Evolutionary conservation across 1,140 invertebrate species (phyloP).

Genomic region (Hesperophylax magnus): DNA sequence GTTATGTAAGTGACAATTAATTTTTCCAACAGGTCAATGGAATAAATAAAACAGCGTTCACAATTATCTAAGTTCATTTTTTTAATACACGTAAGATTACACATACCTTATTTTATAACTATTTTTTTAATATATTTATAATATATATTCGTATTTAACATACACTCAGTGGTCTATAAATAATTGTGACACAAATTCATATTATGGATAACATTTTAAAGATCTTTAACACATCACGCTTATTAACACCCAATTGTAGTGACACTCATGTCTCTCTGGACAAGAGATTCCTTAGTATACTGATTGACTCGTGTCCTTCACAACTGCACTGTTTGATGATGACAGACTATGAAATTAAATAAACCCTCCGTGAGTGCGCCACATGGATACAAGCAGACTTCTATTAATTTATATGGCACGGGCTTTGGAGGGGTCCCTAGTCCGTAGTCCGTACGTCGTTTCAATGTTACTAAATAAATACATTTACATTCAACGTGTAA

Average conservation of each 20-base stretch:
- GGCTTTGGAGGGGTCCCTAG: background rate
- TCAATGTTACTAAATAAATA: too few species aligned
- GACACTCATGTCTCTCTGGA: slow-evolving; percentile 31
- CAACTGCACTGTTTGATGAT: slow-evolving; percentile 22
- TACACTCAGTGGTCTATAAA: slow-evolving; percentile 56
- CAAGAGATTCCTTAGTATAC: slow-evolving; percentile 26
- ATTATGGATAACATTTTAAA: slow-evolving; percentile 45
- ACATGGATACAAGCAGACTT: too few species aligned
- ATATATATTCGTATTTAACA: slow-evolving; percentile 53
- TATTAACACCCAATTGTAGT: slow-evolving; percentile 34
- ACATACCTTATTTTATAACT: slow-evolving; percentile 56
- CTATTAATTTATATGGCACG: background rate
- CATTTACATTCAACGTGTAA: too few species aligned
- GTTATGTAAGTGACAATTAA: too few species aligned
- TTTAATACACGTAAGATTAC: slow-evolving; percentile 59
- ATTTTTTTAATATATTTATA: slow-evolving; percentile 53
- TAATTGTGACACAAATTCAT: slow-evolving; percentile 51
- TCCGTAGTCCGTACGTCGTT: too few species aligned
- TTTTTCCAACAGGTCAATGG: background rate
- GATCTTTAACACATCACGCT: slow-evolving; percentile 44
- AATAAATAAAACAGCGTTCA: slow-evolving; percentile 48
- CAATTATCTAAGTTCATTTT: slow-evolving; percentile 57
- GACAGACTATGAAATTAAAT: background rate
- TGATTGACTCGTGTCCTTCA: slow-evolving; percentile 35
- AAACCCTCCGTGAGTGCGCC: too few species aligned